These are phyloP conservation scores for Drosophila arawakana DNA, from an alignment of 1,140 invertebrate genomes.

Conservation along the genomic window DNA sequence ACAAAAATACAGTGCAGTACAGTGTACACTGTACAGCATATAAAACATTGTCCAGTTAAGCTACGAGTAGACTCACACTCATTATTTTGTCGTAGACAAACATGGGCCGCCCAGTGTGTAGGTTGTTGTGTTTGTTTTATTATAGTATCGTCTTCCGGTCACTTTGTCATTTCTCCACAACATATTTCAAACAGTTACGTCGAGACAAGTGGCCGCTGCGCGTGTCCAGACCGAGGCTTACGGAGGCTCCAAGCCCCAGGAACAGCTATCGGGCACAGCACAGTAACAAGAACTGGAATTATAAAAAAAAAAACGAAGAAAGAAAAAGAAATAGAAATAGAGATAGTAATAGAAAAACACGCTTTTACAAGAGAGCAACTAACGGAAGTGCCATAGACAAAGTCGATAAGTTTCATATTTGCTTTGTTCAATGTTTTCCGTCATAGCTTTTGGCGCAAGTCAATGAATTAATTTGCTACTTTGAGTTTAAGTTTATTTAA, in stretches of 20 bases:
- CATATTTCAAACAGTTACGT: conserved; percentile 79
- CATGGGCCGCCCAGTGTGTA: conserved; percentile 35
- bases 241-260: conserved; percentile 7
- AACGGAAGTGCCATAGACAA: conserved; percentile 72
- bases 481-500: neutral
- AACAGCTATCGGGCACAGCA: conserved; percentile 9
- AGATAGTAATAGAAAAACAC: conserved; percentile 21
- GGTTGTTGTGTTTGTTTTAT: conserved; percentile 66
- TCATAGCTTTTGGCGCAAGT: conserved; percentile 1
- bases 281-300: conserved; percentile 53
- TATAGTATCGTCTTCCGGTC: conserved; percentile 82
- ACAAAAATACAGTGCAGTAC: conserved; percentile 39
- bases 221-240: conserved; percentile 43
- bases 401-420: conserved; percentile 44
- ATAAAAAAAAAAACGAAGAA: conserved; percentile 48
- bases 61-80: neutral
- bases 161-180: conserved; percentile 79
- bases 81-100: conserved; percentile 66
- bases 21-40: conserved; percentile 54
- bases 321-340: conserved; percentile 37
- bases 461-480: conserved; percentile 2
- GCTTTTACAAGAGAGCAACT: conserved; percentile 15
- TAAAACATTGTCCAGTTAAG: conserved; percentile 65
- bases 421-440: conserved; percentile 7
- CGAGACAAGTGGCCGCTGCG: conserved; percentile 70